Percentiles rank a stretch among this genome's conserved stretches.
Conservation (phyloP, 2,888 invertebrate genomes). For the Ommatoiulus sabulosus region DNA sequence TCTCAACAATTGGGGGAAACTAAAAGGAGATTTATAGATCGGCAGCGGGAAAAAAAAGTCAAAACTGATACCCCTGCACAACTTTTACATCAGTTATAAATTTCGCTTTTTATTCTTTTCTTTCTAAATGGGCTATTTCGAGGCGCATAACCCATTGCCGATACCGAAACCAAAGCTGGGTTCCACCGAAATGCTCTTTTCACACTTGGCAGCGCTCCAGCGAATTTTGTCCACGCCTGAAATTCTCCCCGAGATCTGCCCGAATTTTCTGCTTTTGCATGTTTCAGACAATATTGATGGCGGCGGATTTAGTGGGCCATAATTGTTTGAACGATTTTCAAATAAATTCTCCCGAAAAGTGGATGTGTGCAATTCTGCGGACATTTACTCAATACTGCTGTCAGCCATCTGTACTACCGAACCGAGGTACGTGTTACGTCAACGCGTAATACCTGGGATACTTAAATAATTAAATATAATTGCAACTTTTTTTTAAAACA, state of each 20-base stretch:
- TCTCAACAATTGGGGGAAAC: conserved; percentile 51
- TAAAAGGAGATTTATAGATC: conserved; percentile 48
- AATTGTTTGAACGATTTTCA: neutral
- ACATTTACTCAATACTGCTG: no score
- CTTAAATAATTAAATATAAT: no score
- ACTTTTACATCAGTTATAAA: conserved; percentile 48
- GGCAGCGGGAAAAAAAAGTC: conserved; percentile 37
- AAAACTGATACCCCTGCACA: conserved; percentile 46
- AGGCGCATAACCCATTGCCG: conserved; percentile 41
- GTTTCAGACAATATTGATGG: neutral
- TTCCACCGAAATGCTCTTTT: neutral
- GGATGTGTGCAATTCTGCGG: no score
- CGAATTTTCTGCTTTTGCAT: conserved; percentile 5
- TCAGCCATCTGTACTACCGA: no score
- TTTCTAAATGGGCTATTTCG: conserved; percentile 44
- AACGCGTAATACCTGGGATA: no score
- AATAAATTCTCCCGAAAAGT: no score
- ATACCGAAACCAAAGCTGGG: conserved; percentile 39
- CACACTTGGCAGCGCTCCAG: conserved; percentile 44
- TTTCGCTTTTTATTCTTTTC: conserved; percentile 44
- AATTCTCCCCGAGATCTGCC: neutral
- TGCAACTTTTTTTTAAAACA: no score
- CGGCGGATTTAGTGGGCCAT: neutral
- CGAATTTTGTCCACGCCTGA: conserved; percentile 4
- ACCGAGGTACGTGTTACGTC: no score